These are phyloP conservation scores for Drosophila cognata DNA, from an alignment of 2,888 invertebrate species.

Conservation along the genomic window DNA sequence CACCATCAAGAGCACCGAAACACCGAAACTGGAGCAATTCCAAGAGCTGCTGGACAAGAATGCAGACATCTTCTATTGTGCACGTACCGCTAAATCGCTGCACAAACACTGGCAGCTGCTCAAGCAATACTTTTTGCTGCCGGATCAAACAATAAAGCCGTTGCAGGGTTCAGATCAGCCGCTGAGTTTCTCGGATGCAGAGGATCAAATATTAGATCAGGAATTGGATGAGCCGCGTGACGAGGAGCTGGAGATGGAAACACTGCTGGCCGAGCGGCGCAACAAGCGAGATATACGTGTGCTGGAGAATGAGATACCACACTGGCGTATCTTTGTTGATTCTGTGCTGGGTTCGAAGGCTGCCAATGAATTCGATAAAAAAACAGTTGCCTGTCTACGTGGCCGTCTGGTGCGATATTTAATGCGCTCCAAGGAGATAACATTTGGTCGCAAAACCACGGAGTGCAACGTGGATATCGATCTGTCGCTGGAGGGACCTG, in stretches of 20 bases:
- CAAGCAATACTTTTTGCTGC: slow-evolving; percentile 95
- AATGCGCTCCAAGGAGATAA: slow-evolving; percentile 97
- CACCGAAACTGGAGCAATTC: slow-evolving; percentile 91
- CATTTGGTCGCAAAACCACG: slow-evolving; percentile 95
- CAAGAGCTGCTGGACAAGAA: slow-evolving; percentile 93
- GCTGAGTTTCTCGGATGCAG: slow-evolving; percentile 95
- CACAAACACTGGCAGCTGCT: slow-evolving; percentile 96
- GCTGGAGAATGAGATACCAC: slow-evolving; percentile 94
- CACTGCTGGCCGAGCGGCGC: slow-evolving; percentile 90
- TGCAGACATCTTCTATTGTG: slow-evolving; percentile 93
- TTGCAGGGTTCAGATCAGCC: slow-evolving; percentile 88
- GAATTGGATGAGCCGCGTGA: slow-evolving; percentile 93
- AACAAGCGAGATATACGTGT: slow-evolving; percentile 94
- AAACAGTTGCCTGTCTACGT: slow-evolving; percentile 95
- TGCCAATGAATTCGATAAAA: slow-evolving; percentile 95
- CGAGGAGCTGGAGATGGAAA: slow-evolving; percentile 92
- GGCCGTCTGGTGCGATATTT: slow-evolving; percentile 96
- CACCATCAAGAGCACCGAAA: slow-evolving; percentile 90
- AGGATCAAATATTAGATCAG: slow-evolving; percentile 93
- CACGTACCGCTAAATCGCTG: slow-evolving; percentile 93
- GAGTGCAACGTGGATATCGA: slow-evolving; percentile 97
- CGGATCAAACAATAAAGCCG: slow-evolving; percentile 92
- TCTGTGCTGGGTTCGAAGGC: slow-evolving; percentile 92
- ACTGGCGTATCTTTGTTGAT: slow-evolving; percentile 97
- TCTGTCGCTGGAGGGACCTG: slow-evolving; percentile 96